Conservation (phyloP, 2,888 invertebrate genomes). For the Drosophila picticornis region DNA sequence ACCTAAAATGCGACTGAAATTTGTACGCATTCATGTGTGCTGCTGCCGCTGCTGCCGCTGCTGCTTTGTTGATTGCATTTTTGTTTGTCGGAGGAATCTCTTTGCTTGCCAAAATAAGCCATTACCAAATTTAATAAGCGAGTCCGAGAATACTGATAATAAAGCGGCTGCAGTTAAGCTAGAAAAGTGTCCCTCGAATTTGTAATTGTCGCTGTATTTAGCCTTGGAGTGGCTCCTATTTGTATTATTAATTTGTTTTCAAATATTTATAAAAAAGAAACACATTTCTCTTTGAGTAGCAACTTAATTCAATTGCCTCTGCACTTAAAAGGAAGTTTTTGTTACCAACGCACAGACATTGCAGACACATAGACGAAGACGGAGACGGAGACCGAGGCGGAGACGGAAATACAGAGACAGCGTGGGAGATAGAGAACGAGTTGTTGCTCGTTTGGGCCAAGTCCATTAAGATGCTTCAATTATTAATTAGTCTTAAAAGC, state of each 20-base stretch:
- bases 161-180: slow-evolving; percentile 29
- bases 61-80: slow-evolving; percentile 39
- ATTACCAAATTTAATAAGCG: slow-evolving; percentile 53
- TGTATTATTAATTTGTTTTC: slow-evolving; percentile 64
- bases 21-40: slow-evolving; percentile 60
- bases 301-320: slow-evolving; percentile 76
- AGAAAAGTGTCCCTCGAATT: not conserved
- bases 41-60: not conserved
- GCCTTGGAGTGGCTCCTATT: slow-evolving; percentile 7
- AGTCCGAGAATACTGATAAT: slow-evolving; percentile 21
- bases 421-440: slow-evolving; percentile 43
- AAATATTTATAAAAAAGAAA: slow-evolving; percentile 60
- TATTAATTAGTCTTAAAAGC: slow-evolving; percentile 79
- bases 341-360: slow-evolving; percentile 33
- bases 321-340: slow-evolving; percentile 73
- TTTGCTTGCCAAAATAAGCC: slow-evolving; percentile 17
- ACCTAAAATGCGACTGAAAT: slow-evolving; percentile 68
- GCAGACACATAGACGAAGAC: slow-evolving; percentile 9
- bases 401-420: slow-evolving; percentile 4
- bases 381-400: slow-evolving; percentile 2
- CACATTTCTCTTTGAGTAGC: slow-evolving; percentile 65
- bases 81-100: slow-evolving; percentile 22
- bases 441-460: slow-evolving; percentile 54
- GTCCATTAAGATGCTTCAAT: slow-evolving; percentile 79
- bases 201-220: slow-evolving; percentile 7